These are phyloP conservation scores for Pagetopsis macropterus DNA, from an alignment of 2,797 vertebrate species.

Conservation along the genomic window DNA sequence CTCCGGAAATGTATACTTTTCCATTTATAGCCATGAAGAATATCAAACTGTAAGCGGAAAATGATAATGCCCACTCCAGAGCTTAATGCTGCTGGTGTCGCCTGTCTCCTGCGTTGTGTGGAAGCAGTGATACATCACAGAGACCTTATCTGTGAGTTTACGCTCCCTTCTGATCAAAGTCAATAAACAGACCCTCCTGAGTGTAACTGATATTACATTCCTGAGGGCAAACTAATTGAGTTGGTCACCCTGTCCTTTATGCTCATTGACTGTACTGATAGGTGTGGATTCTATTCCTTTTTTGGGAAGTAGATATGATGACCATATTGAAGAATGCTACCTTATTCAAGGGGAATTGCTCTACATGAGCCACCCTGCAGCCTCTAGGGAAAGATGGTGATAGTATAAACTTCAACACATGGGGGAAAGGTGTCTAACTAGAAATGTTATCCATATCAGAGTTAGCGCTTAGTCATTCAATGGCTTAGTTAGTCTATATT, in stretches of 20 bases:
- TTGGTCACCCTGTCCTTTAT: conserved; percentile 50
- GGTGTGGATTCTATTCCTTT: conserved; percentile 43
- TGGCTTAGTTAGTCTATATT: conserved; percentile 30
- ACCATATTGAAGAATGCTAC: conserved; percentile 60
- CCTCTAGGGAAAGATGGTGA: conserved; percentile 32
- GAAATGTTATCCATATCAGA: conserved; percentile 45
- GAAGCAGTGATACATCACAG: conserved; percentile 35
- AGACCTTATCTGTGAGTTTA: conserved; percentile 45
- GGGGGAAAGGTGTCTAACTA: conserved; percentile 36
- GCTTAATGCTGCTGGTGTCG: conserved; percentile 49
- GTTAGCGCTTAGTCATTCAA: conserved; percentile 17
- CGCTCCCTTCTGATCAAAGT: conserved; percentile 45
- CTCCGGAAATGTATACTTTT: conserved; percentile 60
- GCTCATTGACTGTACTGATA: conserved; percentile 22
- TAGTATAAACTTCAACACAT: conserved; percentile 40
- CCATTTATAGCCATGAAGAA: conserved; percentile 71
- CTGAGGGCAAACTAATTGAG: conserved; percentile 35
- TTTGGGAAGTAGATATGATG: conserved; percentile 45
- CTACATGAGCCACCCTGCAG: conserved; percentile 54
- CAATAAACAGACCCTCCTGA: conserved; percentile 29
- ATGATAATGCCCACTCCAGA: conserved; percentile 53
- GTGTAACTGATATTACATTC: conserved; percentile 33
- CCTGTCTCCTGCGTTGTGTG: conserved; percentile 24
- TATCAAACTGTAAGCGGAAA: conserved; percentile 62
- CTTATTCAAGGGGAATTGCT: conserved; percentile 46